Conservation (phyloP, 92 coral and sea anemone genomes). For the Paragorgia papillata region DNA sequence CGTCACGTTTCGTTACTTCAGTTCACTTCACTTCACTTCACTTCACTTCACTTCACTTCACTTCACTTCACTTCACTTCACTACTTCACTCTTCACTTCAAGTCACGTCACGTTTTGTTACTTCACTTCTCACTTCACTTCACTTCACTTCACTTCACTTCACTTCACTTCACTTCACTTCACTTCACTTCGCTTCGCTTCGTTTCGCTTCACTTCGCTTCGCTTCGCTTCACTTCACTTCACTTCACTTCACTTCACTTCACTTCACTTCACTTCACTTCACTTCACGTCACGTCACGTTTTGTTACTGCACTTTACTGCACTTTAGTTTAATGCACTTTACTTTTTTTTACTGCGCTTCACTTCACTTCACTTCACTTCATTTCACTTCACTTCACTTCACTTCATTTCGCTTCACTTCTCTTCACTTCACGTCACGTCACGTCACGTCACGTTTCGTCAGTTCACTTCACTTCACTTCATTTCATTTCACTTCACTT, state of each 20-base stretch:
- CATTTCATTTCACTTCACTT: no score
- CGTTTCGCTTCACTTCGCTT: constrained; percentile 5
- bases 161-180: background rate
- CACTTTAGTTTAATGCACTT: no score
- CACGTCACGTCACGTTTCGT: no score
- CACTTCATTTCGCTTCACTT: no score
- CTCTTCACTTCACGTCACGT: no score
- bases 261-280: constrained; percentile 29
- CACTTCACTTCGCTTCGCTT: background rate
- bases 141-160: background rate
- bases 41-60: constrained; percentile 10
- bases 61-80: constrained; percentile 3
- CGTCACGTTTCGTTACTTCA: background rate
- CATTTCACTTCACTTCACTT: no score
- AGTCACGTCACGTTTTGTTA: background rate
- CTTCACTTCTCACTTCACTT: constrained; percentile 1
- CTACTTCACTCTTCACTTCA: background rate
- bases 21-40: background rate
- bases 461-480: no score
- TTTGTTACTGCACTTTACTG: background rate
- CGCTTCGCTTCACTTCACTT: background rate
- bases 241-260: constrained; percentile 22
- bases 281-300: constrained; percentile 1
- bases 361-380: constrained; percentile 23
- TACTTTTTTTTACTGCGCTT: no score